A percentile compares a stretch with the other conserved stretches of the same genome.
These are phyloP conservation scores for Eurypyga helias DNA, from an alignment of 2,113 vertebrate species.

Conservation along the genomic window DNA sequence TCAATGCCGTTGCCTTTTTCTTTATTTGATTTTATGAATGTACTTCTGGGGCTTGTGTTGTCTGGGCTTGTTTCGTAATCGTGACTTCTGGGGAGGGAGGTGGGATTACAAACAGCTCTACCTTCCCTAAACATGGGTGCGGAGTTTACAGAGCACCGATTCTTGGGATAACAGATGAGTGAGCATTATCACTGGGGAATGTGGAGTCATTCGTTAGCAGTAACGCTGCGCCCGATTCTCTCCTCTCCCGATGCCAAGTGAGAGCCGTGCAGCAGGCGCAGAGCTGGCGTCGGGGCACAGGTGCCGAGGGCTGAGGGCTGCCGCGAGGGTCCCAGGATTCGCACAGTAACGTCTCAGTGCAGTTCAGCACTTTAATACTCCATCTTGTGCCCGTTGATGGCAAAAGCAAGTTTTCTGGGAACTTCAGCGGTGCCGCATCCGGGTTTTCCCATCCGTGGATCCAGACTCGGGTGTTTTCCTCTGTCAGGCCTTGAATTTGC, in stretches of 20 bases:
- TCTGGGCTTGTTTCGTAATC: not conserved
- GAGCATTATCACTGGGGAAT: not conserved
- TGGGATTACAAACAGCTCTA: not conserved
- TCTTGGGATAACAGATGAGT: not conserved
- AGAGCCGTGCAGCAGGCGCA: rapidly evolving
- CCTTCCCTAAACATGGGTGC: rapidly evolving
- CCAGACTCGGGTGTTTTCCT: rapidly evolving
- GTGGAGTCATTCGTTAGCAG: rapidly evolving
- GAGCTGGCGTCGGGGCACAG: rapidly evolving
- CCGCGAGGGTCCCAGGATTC: rapidly evolving
- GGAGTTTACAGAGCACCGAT: not conserved
- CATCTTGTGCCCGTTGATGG: not conserved
- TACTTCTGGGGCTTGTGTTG: not conserved
- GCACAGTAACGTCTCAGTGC: rapidly evolving
- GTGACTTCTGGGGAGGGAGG: not conserved
- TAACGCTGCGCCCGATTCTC: rapidly evolving
- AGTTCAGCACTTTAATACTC: not conserved
- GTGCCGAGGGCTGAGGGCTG: not conserved
- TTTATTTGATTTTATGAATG: constrained; percentile 18
- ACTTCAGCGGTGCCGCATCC: not conserved
- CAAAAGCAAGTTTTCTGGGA: not conserved
- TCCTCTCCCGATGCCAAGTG: rapidly evolving
- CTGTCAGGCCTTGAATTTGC: not conserved
- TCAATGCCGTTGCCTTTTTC: not conserved
- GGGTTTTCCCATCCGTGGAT: rapidly evolving